Conservation (phyloP, 2,113 vertebrate genomes). For the Crotalus helleri region DNA sequence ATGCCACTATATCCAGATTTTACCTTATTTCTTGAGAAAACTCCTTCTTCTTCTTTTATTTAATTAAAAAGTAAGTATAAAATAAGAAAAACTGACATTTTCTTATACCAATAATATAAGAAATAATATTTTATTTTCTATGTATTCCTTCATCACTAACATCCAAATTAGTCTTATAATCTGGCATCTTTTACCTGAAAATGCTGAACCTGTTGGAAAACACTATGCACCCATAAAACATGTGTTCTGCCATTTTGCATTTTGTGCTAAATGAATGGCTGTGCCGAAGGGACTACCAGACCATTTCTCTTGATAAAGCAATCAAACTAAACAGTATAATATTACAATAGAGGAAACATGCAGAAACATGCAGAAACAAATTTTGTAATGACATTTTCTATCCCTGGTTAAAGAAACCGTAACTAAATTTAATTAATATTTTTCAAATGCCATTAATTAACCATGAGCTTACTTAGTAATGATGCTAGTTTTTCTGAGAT, state of each 20-base stretch:
- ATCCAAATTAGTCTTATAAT: neutral
- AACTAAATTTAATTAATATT: neutral
- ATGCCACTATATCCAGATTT: neutral
- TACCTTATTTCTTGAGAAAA: neutral
- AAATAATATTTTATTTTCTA: neutral
- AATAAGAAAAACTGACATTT: neutral
- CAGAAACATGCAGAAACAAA: neutral
- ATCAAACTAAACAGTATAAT: neutral
- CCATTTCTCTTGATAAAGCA: neutral
- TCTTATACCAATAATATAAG: neutral
- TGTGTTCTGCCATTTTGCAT: neutral
- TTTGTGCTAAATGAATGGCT: neutral
- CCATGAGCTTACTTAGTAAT: neutral
- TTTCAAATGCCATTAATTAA: neutral
- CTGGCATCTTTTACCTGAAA: neutral
- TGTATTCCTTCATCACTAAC: neutral
- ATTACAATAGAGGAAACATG: neutral
- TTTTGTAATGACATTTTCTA: neutral
- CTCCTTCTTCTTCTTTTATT: neutral
- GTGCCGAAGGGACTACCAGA: neutral
- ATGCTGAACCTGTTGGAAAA: neutral
- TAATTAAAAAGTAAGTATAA: neutral
- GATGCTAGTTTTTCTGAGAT: neutral
- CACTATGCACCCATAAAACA: neutral
- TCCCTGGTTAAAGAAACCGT: neutral